These are phyloP conservation scores for Buathra laborator DNA, from an alignment of 2,888 invertebrate species.

Conservation along the genomic window DNA sequence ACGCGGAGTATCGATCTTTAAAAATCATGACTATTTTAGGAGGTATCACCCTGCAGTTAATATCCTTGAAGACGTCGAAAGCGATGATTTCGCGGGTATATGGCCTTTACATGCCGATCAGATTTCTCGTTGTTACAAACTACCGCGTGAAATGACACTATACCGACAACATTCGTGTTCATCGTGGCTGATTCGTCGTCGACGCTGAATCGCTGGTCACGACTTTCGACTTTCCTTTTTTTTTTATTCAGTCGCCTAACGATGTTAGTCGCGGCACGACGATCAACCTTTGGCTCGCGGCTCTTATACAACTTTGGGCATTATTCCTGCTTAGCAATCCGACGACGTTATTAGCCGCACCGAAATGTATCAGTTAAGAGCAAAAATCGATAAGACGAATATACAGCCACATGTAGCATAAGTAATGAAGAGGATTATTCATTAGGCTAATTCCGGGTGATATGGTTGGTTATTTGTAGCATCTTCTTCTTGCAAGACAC, in stretches of 20 bases:
- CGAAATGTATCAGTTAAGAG: background rate
- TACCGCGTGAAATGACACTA: too few relatives aligned
- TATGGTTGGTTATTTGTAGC: too few relatives aligned
- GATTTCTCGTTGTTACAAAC: too few relatives aligned
- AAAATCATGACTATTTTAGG: too few relatives aligned
- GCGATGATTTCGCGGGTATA: too few relatives aligned
- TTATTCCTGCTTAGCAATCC: background rate
- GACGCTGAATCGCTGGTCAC: conserved; percentile 29
- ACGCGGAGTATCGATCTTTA: too few relatives aligned
- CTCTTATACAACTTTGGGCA: background rate
- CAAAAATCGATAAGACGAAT: background rate
- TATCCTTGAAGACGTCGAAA: too few relatives aligned
- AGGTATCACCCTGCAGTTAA: background rate
- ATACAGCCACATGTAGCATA: background rate
- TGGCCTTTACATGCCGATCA: too few relatives aligned
- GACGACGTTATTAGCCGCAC: background rate
- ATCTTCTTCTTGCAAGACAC: too few relatives aligned
- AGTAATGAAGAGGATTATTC: too few relatives aligned
- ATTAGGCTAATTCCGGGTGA: too few relatives aligned
- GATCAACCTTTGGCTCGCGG: conserved; percentile 5
- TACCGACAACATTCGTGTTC: background rate
- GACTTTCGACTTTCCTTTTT: conserved; percentile 49
- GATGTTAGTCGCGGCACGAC: conserved; percentile 23
- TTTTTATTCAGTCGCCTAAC: conserved; percentile 26
- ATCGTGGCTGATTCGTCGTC: conserved; percentile 19